phyloP scores from a whole-genome alignment of 2,888 invertebrate genomes.

The Rhagium mordax region DNA sequence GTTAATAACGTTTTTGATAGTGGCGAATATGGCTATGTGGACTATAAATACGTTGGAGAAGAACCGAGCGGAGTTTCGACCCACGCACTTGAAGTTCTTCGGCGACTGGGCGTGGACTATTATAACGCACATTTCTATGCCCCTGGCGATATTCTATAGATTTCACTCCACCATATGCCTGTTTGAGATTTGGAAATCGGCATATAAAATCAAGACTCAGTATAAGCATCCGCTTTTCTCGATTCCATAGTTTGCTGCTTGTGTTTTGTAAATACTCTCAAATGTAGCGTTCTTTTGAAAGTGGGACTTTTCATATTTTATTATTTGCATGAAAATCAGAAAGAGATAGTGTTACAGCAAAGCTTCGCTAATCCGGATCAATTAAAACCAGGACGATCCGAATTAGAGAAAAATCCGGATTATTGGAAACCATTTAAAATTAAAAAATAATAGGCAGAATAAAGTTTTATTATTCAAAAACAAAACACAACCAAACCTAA shows the following conservation, averaged over 20 bases:
- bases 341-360: too few species aligned
- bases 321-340: too few species aligned
- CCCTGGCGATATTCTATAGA: constrained; percentile 92
- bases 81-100: constrained; percentile 92
- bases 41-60: constrained; percentile 94
- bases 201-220: constrained; percentile 89
- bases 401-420: too few species aligned
- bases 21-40: constrained; percentile 95
- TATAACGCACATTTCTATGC: constrained; percentile 95
- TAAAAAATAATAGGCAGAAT: too few species aligned
- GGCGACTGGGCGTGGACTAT: constrained; percentile 97
- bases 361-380: too few species aligned
- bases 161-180: constrained; percentile 96
- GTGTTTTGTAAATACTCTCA: too few species aligned
- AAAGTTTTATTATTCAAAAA: too few species aligned
- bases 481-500: too few species aligned
- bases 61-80: constrained; percentile 91
- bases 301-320: too few species aligned
- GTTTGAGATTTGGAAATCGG: constrained; percentile 96
- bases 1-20: constrained; percentile 92
- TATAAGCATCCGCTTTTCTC: constrained; percentile 18
- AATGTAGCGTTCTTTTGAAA: too few species aligned
- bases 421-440: too few species aligned
- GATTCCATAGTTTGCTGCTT: neutral
- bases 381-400: too few species aligned